phyloP scores from a whole-genome alignment of 2,888 invertebrate genomes.

The Invenusta paracnida region DNA sequence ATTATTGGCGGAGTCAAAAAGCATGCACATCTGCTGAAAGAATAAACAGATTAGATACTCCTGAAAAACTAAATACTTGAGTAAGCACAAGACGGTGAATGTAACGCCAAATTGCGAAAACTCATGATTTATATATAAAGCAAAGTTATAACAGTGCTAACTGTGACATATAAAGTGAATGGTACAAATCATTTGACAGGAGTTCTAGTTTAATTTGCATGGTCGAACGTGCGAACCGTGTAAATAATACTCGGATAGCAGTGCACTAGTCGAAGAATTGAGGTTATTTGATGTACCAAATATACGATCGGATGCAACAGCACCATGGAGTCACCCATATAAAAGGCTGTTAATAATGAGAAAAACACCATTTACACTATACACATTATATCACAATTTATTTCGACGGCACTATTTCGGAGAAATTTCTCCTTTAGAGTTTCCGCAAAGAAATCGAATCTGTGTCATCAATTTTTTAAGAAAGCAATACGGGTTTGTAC shows the following conservation, averaged over 20 bases:
- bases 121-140: conserved; percentile 25
- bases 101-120: not conserved
- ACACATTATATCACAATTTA: conserved; percentile 20
- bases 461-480: not conserved
- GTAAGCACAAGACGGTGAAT: not conserved
- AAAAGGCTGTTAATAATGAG: not conserved
- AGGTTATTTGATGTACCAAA: not conserved
- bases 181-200: not conserved
- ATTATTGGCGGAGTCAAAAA: not conserved
- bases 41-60: not conserved
- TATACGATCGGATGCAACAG: not conserved
- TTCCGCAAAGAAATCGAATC: not conserved
- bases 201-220: not conserved
- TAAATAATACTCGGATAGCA: not conserved
- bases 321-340: not conserved
- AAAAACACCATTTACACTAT: conserved; percentile 25
- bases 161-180: conserved; percentile 11
- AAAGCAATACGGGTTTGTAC: not conserved
- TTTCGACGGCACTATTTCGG: not conserved
- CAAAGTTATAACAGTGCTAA: not conserved
- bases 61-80: not conserved
- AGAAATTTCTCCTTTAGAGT: not conserved
- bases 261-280: not conserved
- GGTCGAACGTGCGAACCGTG: not conserved
- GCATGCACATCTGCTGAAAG: not conserved